phyloP scores from a whole-genome alignment of 2,888 invertebrate genomes.

The Nineta flava region DNA sequence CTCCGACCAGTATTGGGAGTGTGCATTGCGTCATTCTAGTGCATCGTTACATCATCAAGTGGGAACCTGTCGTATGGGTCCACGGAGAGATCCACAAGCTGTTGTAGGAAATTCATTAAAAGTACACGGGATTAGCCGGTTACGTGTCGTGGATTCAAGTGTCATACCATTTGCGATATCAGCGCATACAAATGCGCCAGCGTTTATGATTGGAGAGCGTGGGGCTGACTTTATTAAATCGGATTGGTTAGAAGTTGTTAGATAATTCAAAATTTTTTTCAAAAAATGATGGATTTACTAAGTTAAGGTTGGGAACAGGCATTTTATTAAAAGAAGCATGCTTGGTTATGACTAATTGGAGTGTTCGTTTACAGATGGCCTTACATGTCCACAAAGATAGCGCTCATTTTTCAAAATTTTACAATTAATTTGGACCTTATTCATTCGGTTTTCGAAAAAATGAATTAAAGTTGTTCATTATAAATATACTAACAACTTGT shows the following conservation, averaged over 20 bases:
- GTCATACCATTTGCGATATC: slow-evolving; percentile 46
- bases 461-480: too few relatives aligned
- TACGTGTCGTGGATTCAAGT: slow-evolving; percentile 53
- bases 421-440: too few relatives aligned
- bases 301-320: too few relatives aligned
- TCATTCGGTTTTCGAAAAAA: too few relatives aligned
- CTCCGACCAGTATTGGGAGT: slow-evolving; percentile 54
- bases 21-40: slow-evolving; percentile 43
- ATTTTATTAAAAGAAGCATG: too few relatives aligned
- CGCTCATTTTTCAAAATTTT: too few relatives aligned
- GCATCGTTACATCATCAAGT: slow-evolving; percentile 48
- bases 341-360: too few relatives aligned
- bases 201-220: slow-evolving; percentile 57
- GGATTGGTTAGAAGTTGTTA: slow-evolving; percentile 25
- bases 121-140: slow-evolving; percentile 39
- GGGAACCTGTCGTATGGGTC: slow-evolving; percentile 59
- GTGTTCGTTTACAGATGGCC: too few relatives aligned
- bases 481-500: too few relatives aligned
- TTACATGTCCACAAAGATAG: too few relatives aligned
- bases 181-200: slow-evolving; percentile 52
- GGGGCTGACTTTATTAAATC: slow-evolving; percentile 46
- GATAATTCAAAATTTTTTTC: too few relatives aligned
- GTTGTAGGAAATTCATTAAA: slow-evolving; percentile 46
- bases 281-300: too few relatives aligned
- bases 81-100: slow-evolving; percentile 37